phyloP scores from a whole-genome alignment of 2,888 invertebrate species.

The Melanargia galathea region DNA sequence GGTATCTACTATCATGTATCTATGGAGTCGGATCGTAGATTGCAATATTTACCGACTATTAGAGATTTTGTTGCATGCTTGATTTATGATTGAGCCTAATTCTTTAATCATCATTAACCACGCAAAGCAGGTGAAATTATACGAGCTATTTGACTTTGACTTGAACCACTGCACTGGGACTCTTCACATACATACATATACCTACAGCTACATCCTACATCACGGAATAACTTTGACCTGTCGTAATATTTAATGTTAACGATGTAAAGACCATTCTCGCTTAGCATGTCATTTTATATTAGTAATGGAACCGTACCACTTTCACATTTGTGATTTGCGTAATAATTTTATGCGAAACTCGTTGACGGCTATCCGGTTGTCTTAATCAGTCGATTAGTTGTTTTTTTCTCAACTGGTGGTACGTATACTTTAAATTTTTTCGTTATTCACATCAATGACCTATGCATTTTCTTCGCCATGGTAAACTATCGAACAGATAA shows the following conservation, averaged over 20 bases:
- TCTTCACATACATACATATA: not conserved
- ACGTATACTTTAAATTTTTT: not conserved
- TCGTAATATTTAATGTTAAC: constrained; percentile 17
- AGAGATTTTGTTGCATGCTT: no score
- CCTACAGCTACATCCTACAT: not conserved
- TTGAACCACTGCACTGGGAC: not conserved
- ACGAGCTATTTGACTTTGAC: not conserved
- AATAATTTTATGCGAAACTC: constrained; percentile 37
- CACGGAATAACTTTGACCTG: constrained; percentile 5
- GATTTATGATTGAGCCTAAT: no score
- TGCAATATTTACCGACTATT: no score
- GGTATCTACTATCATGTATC: no score
- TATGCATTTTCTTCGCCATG: not conserved
- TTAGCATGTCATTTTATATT: constrained; percentile 27
- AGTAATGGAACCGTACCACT: constrained; percentile 33
- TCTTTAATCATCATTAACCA: not conserved
- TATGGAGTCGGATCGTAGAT: no score
- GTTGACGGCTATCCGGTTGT: constrained; percentile 29
- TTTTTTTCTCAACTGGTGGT: not conserved
- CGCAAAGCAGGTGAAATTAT: not conserved
- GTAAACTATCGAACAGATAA: not conserved
- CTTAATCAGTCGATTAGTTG: constrained; percentile 17
- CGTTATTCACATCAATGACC: not conserved
- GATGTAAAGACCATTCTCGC: constrained; percentile 24
- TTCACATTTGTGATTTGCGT: constrained; percentile 38